Conservation (phyloP, 1,140 invertebrate species). For the Laupala kohalensis region DNA sequence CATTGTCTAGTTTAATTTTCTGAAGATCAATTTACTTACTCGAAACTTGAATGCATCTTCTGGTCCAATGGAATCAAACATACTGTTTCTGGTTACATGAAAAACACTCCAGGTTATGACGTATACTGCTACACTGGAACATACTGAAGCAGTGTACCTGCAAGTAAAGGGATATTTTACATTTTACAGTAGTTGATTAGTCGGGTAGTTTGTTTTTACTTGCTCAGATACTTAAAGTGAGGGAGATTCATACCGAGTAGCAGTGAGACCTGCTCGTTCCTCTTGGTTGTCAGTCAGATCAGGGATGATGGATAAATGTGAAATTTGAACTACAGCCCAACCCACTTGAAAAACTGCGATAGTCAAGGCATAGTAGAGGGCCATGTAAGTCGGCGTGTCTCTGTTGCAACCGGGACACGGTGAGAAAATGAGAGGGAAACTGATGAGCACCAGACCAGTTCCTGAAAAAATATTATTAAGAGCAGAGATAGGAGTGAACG, state of each 20-base stretch:
- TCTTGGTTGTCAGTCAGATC: constrained; percentile 50
- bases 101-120: constrained; percentile 60
- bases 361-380: constrained; percentile 59
- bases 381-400: constrained; percentile 38
- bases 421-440: constrained; percentile 74
- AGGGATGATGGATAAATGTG: constrained; percentile 80
- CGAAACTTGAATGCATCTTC: constrained; percentile 61
- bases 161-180: constrained; percentile 21
- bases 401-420: constrained; percentile 41
- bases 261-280: constrained; percentile 62
- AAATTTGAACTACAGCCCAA: constrained; percentile 83
- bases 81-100: constrained; percentile 33
- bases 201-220: too few relatives aligned
- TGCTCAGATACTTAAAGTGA: too few relatives aligned
- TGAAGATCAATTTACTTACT: constrained; percentile 35
- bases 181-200: too few relatives aligned
- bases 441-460: constrained; percentile 41
- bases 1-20: too few relatives aligned
- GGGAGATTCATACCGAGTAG: constrained; percentile 61
- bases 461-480: constrained; percentile 33
- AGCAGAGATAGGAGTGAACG: too few relatives aligned
- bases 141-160: constrained; percentile 72
- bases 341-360: constrained; percentile 80
- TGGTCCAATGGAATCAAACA: constrained; percentile 39
- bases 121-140: constrained; percentile 64